phyloP scores from a whole-genome alignment of 2,888 invertebrate species.

The Hoplodrina blanda region DNA sequence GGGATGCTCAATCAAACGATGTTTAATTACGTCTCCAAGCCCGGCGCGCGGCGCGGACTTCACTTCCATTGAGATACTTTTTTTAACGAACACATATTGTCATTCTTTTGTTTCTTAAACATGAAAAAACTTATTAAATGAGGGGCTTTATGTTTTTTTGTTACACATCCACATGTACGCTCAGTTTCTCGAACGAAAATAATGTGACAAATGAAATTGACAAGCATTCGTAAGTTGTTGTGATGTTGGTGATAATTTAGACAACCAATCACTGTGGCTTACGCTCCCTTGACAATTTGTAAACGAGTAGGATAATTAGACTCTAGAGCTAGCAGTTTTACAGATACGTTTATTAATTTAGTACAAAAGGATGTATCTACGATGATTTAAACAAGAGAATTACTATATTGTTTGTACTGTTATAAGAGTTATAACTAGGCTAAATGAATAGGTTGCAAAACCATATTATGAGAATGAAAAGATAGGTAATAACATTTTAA shows the following conservation, averaged over 20 bases:
- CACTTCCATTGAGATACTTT: constrained; percentile 29
- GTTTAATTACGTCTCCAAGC: constrained; percentile 55
- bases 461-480: background rate
- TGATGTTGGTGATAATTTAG: no score
- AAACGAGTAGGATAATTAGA: background rate
- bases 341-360: background rate
- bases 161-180: background rate
- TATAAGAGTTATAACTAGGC: background rate
- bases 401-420: background rate
- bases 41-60: constrained; percentile 14
- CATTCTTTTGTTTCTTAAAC: constrained; percentile 3
- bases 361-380: background rate
- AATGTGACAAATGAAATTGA: no score
- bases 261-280: no score
- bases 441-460: background rate
- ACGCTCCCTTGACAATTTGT: no score
- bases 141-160: background rate
- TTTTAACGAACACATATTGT: constrained; percentile 8
- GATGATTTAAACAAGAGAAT: background rate
- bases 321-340: background rate
- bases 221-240: no score
- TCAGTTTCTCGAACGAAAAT: no score
- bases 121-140: background rate
- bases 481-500: background rate
- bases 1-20: constrained; percentile 56